Conservation (phyloP, 2,113 vertebrate genomes). For the Chelonoidis abingdonii region DNA sequence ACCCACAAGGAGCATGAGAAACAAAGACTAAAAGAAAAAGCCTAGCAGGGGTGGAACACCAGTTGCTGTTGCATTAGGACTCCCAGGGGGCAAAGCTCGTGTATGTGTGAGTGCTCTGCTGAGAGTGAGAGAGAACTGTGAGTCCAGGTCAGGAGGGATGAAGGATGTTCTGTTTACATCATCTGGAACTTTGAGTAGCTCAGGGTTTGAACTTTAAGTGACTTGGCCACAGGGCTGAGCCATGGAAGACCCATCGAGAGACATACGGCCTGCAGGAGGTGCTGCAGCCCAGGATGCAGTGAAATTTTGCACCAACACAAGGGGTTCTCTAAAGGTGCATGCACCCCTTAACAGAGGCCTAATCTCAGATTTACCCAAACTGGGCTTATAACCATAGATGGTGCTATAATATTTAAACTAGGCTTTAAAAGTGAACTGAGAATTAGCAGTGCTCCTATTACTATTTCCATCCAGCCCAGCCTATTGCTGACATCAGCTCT, state of each 20-base stretch:
- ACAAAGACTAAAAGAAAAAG: not conserved
- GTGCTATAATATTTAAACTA: slow-evolving; percentile 43
- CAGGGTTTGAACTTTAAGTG: too few relatives aligned
- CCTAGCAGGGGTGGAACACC: not conserved
- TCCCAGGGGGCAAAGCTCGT: not conserved
- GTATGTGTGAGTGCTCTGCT: too few relatives aligned
- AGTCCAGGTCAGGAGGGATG: too few relatives aligned
- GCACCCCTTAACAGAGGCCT: not conserved
- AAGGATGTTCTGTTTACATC: too few relatives aligned
- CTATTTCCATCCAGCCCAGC: not conserved
- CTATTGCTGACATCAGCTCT: not conserved
- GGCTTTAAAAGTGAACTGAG: not conserved
- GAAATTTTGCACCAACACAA: not conserved
- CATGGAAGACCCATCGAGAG: too few relatives aligned
- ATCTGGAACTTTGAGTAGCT: too few relatives aligned
- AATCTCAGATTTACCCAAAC: slow-evolving; percentile 44
- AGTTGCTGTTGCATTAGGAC: not conserved
- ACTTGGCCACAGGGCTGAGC: too few relatives aligned
- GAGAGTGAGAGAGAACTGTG: too few relatives aligned
- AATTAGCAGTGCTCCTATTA: not conserved
- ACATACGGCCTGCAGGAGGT: too few relatives aligned
- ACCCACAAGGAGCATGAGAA: not conserved
- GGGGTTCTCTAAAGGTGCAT: not conserved
- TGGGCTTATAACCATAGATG: not conserved
- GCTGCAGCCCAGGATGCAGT: not conserved